Conservation (phyloP, 2,113 vertebrate genomes). For the Pseudonaja textilis region DNA sequence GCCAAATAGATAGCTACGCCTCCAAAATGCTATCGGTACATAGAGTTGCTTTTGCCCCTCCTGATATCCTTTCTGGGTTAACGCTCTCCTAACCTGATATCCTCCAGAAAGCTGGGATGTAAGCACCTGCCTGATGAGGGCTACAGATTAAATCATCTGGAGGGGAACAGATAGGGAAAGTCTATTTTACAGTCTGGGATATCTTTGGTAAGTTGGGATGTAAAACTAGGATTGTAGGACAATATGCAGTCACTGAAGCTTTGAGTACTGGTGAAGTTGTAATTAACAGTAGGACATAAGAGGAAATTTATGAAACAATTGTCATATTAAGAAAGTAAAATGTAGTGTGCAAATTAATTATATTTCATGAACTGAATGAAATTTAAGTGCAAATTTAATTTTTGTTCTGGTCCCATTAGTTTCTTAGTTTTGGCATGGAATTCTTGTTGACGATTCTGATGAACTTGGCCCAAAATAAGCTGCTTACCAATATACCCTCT, state of each 20-base stretch:
- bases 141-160: not conserved
- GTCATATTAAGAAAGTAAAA: not conserved
- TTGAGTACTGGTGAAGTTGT: not conserved
- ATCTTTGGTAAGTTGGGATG: not conserved
- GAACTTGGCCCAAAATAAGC: not conserved
- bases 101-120: not conserved
- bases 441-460: not conserved
- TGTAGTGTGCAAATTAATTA: not conserved
- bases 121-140: not conserved
- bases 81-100: not conserved
- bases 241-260: not conserved
- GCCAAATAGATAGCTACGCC: not conserved
- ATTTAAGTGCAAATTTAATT: not conserved
- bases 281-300: not conserved
- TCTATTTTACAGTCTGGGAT: not conserved
- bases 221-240: not conserved
- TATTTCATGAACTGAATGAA: not conserved
- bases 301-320: not conserved
- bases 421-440: not conserved
- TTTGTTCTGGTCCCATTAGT: not conserved
- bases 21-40: not conserved
- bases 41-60: too few species aligned
- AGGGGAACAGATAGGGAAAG: not conserved
- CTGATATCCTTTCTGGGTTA: not conserved
- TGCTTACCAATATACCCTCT: not conserved